Evolutionary conservation across 2,113 vertebrate species (phyloP).

Genomic region (Panurus biarmicus): DNA sequence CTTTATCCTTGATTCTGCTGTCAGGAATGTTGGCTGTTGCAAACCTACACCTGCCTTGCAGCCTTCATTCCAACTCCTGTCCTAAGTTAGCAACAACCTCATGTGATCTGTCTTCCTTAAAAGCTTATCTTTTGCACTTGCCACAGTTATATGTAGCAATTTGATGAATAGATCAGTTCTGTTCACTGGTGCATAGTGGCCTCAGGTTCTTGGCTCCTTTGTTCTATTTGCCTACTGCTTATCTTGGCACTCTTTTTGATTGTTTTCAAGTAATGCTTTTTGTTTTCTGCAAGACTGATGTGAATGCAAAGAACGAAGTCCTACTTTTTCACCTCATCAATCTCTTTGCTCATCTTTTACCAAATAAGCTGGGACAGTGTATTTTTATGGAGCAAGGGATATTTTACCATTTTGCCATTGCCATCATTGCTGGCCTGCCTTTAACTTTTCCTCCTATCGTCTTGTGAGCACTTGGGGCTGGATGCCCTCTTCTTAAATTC

Average conservation of each 20-base stretch:
- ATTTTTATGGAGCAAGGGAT: background rate
- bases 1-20: background rate
- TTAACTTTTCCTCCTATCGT: background rate
- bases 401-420: background rate
- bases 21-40: background rate
- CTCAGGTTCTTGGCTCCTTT: slow-evolving; percentile 23
- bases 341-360: background rate
- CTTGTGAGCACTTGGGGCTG: background rate
- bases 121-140: slow-evolving; percentile 15
- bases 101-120: slow-evolving; percentile 11
- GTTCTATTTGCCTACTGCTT: slow-evolving; percentile 19
- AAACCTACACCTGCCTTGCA: background rate
- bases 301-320: background rate
- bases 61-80: background rate
- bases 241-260: background rate
- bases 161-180: slow-evolving; percentile 7
- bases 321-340: background rate
- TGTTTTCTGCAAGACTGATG: background rate
- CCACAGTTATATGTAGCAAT: background rate
- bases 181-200: slow-evolving; percentile 23
- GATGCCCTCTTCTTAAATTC: background rate
- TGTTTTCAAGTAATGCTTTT: background rate
- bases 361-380: background rate
- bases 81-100: background rate
- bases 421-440: background rate